These are phyloP conservation scores for Odontothrips loti DNA, from an alignment of 2,888 invertebrate species.

Conservation along the genomic window DNA sequence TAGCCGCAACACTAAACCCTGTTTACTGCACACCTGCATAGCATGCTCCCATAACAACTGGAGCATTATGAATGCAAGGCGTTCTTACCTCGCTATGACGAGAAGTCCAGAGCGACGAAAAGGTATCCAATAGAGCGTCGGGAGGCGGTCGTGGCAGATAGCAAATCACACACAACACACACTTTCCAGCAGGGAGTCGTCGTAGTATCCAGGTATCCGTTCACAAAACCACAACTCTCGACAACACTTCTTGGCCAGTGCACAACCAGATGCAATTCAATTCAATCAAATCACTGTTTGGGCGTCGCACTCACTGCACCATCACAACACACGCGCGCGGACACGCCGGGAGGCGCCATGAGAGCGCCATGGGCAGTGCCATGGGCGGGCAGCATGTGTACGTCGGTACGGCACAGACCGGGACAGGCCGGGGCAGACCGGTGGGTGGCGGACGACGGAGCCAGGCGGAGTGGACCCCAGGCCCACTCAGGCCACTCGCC, in stretches of 20 bases:
- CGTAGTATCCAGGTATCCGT: slow-evolving; percentile 8
- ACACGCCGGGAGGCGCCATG: neutral
- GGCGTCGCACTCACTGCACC: neutral
- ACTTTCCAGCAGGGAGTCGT: neutral
- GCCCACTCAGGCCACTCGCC: neutral
- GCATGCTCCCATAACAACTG: no score
- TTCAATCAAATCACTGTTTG: no score
- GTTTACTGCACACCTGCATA: neutral
- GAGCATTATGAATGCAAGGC: neutral
- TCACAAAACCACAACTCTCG: neutral
- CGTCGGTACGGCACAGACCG: neutral
- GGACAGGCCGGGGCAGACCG: neutral
- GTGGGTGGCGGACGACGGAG: neutral
- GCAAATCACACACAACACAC: no score
- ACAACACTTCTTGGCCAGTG: no score
- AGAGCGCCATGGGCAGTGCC: neutral
- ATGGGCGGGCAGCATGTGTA: neutral
- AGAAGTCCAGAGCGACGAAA: neutral
- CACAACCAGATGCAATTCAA: no score
- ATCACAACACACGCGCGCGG: neutral
- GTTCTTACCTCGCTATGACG: neutral
- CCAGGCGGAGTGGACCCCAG: neutral
- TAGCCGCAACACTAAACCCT: no score
- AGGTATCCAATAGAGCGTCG: neutral
- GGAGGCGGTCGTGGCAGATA: no score